These are phyloP conservation scores for Atta texana DNA, from an alignment of 1,140 invertebrate genomes.

Conservation along the genomic window DNA sequence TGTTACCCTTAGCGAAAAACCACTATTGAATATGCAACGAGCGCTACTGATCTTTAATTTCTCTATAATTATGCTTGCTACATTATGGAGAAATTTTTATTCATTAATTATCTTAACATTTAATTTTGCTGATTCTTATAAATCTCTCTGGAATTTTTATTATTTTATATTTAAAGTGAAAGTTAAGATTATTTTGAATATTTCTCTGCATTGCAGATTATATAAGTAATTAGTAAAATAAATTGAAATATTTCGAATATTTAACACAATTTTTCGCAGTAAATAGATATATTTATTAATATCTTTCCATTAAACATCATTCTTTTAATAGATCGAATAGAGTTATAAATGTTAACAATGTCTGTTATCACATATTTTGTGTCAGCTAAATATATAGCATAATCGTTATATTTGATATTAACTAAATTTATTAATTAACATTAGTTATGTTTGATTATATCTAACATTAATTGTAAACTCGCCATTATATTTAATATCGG, in stretches of 20 bases:
- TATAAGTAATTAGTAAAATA: background rate
- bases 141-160: background rate
- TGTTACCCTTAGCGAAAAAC: conserved; percentile 16
- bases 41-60: background rate
- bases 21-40: conserved; percentile 46
- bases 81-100: background rate
- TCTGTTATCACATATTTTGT: background rate
- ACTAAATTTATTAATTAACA: conserved; percentile 18
- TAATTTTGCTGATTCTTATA: background rate
- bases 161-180: background rate
- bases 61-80: background rate
- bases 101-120: background rate
- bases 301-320: background rate
- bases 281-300: background rate
- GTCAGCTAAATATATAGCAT: background rate
- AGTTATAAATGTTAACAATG: conserved; percentile 1
- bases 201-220: background rate
- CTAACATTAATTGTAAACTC: conserved; percentile 17
- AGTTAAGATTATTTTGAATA: background rate
- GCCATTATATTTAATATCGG: conserved; percentile 39
- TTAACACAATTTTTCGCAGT: background rate
- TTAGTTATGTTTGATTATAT: conserved; percentile 14
- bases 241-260: background rate
- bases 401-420: background rate
- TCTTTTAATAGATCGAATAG: background rate